Percentiles rank a stretch among this genome's conserved stretches.
Evolutionary conservation across 2,797 vertebrate genomes (phyloP).

Genomic region (Rhinogobio ventralis): DNA sequence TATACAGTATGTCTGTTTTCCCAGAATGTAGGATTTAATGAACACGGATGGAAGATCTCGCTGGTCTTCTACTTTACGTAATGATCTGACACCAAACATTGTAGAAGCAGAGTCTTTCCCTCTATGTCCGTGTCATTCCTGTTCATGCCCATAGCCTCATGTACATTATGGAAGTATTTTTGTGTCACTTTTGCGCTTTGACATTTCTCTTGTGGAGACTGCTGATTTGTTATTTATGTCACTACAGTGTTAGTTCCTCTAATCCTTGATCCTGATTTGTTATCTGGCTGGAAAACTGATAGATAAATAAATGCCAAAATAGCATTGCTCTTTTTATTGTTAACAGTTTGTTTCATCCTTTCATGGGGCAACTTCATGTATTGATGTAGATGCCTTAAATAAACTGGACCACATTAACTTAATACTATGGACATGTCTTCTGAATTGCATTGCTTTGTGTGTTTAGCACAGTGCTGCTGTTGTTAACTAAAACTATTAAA

Average conservation of each 20-base stretch:
- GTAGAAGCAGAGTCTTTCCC: constrained; percentile 11
- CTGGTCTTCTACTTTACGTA: background rate
- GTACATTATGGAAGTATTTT: constrained; percentile 58
- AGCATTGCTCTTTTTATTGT: constrained; percentile 53
- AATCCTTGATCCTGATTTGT: constrained; percentile 47
- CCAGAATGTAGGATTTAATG: constrained; percentile 32
- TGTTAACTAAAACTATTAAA: background rate
- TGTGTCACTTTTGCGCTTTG: constrained; percentile 56
- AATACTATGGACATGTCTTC: constrained; percentile 24
- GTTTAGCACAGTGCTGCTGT: background rate
- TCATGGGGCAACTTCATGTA: constrained; percentile 67
- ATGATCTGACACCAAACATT: constrained; percentile 16
- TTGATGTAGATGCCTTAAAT: constrained; percentile 69
- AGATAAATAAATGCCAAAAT: constrained; percentile 59
- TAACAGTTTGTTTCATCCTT: constrained; percentile 60
- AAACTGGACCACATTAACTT: constrained; percentile 59
- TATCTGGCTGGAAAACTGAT: constrained; percentile 56
- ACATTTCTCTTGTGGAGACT: constrained; percentile 59
- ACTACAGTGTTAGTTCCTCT: constrained; percentile 59
- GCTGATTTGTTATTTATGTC: constrained; percentile 61
- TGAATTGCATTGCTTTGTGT: background rate
- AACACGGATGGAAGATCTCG: constrained; percentile 11
- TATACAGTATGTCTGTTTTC: constrained; percentile 37
- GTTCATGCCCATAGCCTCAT: constrained; percentile 36
- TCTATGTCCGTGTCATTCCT: constrained; percentile 6